phyloP scores from a whole-genome alignment of 2,797 vertebrate species.

The Aldrovandia affinis region DNA sequence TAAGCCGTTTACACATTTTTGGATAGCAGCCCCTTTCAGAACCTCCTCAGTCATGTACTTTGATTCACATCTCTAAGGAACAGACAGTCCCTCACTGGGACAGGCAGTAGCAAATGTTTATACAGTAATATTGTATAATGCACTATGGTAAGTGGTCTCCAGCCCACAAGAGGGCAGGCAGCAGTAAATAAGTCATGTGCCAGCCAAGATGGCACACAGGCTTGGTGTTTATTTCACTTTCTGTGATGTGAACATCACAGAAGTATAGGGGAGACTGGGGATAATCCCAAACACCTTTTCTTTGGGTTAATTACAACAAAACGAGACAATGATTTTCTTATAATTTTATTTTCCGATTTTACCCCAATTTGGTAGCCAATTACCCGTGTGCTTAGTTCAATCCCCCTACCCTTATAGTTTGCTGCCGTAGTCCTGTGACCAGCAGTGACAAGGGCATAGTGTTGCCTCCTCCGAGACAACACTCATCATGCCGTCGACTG shows the following conservation, averaged over 20 bases:
- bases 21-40: not conserved
- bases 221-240: not conserved
- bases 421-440: too few relatives aligned
- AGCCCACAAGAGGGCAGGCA: not conserved
- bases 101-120: not conserved
- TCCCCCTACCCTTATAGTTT: too few relatives aligned
- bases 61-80: constrained; percentile 13
- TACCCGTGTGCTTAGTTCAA: too few relatives aligned
- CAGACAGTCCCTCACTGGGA: not conserved
- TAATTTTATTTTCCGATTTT: too few relatives aligned
- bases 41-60: not conserved
- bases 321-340: too few relatives aligned
- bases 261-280: too few relatives aligned
- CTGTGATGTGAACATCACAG: not conserved
- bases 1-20: not conserved
- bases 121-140: not conserved
- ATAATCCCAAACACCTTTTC: too few relatives aligned
- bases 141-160: not conserved
- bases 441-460: too few relatives aligned
- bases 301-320: too few relatives aligned
- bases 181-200: not conserved
- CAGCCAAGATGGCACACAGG: not conserved
- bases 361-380: too few relatives aligned
- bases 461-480: too few relatives aligned
- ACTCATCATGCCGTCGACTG: too few relatives aligned